Evolutionary conservation across 2,797 vertebrate species (phyloP), one percentile per base, ranked within the genome.

Genomic region (Pelodytes ibericus): DNA sequence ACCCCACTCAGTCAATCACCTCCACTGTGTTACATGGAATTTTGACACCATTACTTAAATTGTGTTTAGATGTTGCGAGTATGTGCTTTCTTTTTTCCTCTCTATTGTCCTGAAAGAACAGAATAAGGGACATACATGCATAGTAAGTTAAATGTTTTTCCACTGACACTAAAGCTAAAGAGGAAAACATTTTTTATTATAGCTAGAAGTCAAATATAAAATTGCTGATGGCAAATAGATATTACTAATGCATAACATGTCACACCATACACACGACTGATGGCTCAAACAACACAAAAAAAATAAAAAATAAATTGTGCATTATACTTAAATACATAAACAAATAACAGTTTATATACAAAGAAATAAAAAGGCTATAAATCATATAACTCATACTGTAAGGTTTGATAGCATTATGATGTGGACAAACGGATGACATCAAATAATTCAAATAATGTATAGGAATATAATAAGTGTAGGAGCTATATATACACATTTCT

Each of bases 211-310:
- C 47, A 63, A 76, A 70, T 60, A 71, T 31, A 63, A 62, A 71
- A 70, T 24, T 64, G 59, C 67, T 76, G 66, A 29, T 76, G 66
- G 67, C 67, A 76, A 70, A 71, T 64, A 25, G 49, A 9, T 64
- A 71, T 64, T 71, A 64, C 27, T 77, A 64, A 77, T 71, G 60
- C 74, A 77, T 71, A 39, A 24, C 65, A 53, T 30, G 65, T 75
- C 59, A 71, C 51, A 63, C 41, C 44, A 63, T 71, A 58, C 41
- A 47, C 7, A 44, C 22, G 26, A 77, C 57, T 57, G 49, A 70
- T 64, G 26, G 65, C 44, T 56, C 18, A 10, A 53, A 76, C 6
- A 24, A n/a, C n/a, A n/a, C n/a, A n/a, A n/a, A n/a, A n/a, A n/a
- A n/a, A n/a, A n/a, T n/a, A n/a, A n/a, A n/a, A 30, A n/a, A 24